These are phyloP conservation scores for Nephrotoma appendiculata DNA, from an alignment of 2,888 invertebrate species.

Conservation along the genomic window DNA sequence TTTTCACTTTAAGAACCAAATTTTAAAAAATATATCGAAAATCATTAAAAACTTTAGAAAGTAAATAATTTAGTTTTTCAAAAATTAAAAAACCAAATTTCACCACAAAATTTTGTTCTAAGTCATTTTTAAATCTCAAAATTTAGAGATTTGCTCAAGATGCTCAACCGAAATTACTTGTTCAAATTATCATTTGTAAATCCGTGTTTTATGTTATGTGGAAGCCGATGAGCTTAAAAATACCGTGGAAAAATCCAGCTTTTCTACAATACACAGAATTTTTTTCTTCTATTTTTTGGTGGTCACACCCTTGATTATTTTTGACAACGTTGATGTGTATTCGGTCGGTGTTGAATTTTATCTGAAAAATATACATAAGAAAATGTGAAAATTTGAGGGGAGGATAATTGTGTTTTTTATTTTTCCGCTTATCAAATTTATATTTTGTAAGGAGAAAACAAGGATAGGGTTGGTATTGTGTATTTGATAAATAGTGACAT, in stretches of 20 bases:
- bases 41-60: not conserved
- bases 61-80: not conserved
- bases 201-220: not conserved
- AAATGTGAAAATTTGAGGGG: not conserved
- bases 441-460: not conserved
- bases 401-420: not conserved
- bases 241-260: not conserved
- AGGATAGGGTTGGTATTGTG: not conserved
- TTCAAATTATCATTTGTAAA: not conserved
- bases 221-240: not conserved
- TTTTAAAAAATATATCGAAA: not conserved
- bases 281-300: not conserved
- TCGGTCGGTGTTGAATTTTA: not conserved
- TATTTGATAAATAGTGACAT: not conserved
- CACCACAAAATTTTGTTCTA: not conserved
- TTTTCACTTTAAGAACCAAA: not conserved
- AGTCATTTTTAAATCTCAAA: not conserved
- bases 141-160: not conserved
- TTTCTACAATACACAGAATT: not conserved
- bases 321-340: not conserved
- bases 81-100: not conserved
- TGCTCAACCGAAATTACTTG: not conserved
- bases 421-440: not conserved
- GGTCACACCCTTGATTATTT: conserved; percentile 7
- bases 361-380: not conserved